These are phyloP conservation scores for Anhinga rufa DNA, from an alignment of 2,113 vertebrate species.

Conservation along the genomic window DNA sequence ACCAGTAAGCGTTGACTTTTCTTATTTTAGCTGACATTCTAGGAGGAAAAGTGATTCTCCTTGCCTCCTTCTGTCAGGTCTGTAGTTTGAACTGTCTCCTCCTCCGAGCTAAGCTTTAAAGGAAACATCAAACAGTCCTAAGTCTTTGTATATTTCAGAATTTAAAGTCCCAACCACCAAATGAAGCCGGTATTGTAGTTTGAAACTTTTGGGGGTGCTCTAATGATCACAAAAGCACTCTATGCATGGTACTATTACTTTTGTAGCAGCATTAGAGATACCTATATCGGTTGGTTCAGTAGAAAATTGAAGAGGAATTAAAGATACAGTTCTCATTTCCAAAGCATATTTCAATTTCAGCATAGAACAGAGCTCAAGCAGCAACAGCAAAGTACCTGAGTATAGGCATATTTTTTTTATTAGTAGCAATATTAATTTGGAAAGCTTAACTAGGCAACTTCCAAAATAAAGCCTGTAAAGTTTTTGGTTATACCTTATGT, in stretches of 20 bases:
- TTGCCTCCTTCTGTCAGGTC: not conserved
- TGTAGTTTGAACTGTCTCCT: not conserved
- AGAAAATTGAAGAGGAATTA: not conserved
- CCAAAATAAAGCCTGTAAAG: not conserved
- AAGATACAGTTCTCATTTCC: not conserved
- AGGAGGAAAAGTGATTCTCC: not conserved
- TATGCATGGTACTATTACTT: not conserved
- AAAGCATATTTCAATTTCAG: not conserved
- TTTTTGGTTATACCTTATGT: not conserved
- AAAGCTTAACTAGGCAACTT: conserved; percentile 5
- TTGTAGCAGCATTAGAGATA: not conserved
- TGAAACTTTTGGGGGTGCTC: not conserved
- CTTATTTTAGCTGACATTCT: not conserved
- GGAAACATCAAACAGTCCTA: not conserved
- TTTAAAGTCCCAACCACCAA: not conserved
- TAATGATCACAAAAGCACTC: not conserved
- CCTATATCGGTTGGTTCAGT: not conserved
- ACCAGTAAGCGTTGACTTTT: not conserved
- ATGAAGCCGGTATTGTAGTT: not conserved
- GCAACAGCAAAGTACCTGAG: not conserved
- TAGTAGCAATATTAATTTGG: not conserved
- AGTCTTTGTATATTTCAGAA: not conserved
- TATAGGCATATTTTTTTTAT: not conserved
- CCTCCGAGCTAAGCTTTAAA: not conserved
- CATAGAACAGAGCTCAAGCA: not conserved